Conservation (phyloP, 1,140 invertebrate species). For the Ceratitis capitata region DNA sequence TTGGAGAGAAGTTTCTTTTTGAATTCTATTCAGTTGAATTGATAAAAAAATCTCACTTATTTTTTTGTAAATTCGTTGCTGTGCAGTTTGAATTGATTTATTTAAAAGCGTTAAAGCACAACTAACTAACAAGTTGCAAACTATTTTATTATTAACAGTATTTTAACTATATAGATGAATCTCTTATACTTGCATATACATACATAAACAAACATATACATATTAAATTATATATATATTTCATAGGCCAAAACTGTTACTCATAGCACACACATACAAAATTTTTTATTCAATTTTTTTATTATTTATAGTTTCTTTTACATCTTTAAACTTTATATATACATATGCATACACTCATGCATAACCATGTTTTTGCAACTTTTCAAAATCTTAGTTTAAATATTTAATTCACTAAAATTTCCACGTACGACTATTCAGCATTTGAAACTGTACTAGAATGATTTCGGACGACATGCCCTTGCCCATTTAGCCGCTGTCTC, state of each 20-base stretch:
- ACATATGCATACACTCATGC: background rate
- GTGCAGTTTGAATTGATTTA: slow-evolving; percentile 19
- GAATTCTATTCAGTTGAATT: background rate
- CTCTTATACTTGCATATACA: background rate
- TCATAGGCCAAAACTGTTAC: too few relatives aligned
- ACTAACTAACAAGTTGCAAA: background rate
- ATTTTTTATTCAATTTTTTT: background rate
- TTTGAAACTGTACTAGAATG: too few relatives aligned
- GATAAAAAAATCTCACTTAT: background rate
- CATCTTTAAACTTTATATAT: background rate
- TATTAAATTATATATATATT: background rate
- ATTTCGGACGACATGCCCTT: too few relatives aligned
- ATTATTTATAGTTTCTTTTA: background rate
- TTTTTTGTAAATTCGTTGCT: slow-evolving; percentile 16
- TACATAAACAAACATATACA: background rate
- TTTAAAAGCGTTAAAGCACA: background rate
- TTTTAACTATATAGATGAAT: background rate
- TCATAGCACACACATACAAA: background rate
- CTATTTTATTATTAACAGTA: background rate
- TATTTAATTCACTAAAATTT: background rate
- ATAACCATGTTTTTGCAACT: background rate
- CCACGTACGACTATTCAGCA: too few relatives aligned
- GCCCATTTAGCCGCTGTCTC: too few relatives aligned
- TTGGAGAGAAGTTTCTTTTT: background rate
- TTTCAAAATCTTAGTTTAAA: background rate